A percentile compares a stretch with the other conserved stretches of the same genome.
phyloP scores from a whole-genome alignment of 1,140 invertebrate species.

The Galleria mellonella region DNA sequence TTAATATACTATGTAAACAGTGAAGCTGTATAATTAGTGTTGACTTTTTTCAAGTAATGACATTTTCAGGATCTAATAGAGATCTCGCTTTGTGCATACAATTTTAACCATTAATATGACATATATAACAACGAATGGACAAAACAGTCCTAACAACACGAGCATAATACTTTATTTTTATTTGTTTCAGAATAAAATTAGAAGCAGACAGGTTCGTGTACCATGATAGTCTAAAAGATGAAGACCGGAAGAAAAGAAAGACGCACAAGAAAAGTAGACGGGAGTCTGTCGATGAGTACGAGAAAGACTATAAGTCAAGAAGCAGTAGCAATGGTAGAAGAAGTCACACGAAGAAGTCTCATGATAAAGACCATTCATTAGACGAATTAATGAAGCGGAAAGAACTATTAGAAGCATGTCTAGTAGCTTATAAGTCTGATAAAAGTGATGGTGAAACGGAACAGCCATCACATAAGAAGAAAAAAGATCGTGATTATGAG shows the following conservation, averaged over 20 bases:
- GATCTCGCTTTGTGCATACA: background rate
- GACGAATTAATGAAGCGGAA: constrained; percentile 91
- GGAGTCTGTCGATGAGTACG: constrained; percentile 34
- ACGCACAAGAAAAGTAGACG: constrained; percentile 70
- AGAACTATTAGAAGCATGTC: constrained; percentile 79
- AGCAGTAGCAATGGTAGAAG: constrained; percentile 47
- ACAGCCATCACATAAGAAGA: constrained; percentile 24
- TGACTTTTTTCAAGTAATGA: no score
- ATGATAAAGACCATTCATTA: constrained; percentile 46
- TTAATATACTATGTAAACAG: no score
- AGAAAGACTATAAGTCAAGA: constrained; percentile 29
- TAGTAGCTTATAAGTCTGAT: constrained; percentile 76
- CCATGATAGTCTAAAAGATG: constrained; percentile 33
- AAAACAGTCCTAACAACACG: constrained; percentile 2
- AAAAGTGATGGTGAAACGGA: constrained; percentile 43
- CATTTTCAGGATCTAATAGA: no score
- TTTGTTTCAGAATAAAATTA: constrained; percentile 39
- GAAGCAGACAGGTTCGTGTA: constrained; percentile 32
- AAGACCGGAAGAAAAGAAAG: constrained; percentile 66
- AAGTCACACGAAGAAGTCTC: constrained; percentile 13
- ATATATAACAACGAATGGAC: background rate
- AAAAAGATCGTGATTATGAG: constrained; percentile 21
- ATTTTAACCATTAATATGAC: background rate
- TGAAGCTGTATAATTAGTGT: no score
- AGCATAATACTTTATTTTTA: background rate